A percentile compares a stretch with the other conserved stretches of the same genome.
phyloP scores from a whole-genome alignment of 2,888 invertebrate species.

The Capitulum mitella region DNA sequence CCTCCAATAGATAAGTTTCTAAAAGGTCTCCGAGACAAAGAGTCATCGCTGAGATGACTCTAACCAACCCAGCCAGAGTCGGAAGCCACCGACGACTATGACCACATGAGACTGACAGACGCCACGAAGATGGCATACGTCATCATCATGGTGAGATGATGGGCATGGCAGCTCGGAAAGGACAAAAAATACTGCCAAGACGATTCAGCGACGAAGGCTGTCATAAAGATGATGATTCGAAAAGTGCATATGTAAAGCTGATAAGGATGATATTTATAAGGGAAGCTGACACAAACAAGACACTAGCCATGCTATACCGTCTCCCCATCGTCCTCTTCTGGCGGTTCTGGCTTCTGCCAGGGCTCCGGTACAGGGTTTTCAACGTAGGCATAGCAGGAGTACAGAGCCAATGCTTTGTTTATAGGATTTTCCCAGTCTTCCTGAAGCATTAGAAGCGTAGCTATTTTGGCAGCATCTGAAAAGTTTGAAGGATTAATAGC shows the following conservation, averaged over 20 bases:
- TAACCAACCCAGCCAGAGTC: no score
- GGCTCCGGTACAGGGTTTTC: slow-evolving; percentile 34
- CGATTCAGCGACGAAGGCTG: no score
- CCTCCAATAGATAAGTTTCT: no score
- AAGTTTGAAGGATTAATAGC: background rate
- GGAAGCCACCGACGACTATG: no score
- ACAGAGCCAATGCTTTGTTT: slow-evolving; percentile 58
- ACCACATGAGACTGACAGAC: no score
- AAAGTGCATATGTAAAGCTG: background rate
- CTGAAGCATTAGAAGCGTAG: slow-evolving; percentile 74
- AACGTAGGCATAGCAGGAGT: slow-evolving; percentile 66
- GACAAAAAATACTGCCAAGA: background rate
- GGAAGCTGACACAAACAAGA: background rate
- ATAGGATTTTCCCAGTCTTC: slow-evolving; percentile 72
- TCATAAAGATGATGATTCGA: background rate
- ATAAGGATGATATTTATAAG: background rate
- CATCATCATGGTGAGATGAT: no score
- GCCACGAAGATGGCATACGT: no score
- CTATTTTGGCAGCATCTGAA: slow-evolving; percentile 61
- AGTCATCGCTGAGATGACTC: no score
- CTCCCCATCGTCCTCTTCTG: slow-evolving; percentile 37
- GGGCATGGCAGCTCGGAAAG: no score
- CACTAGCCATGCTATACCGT: background rate
- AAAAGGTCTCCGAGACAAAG: no score
- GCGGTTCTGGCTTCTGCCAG: slow-evolving; percentile 39